Evolutionary conservation across 2,888 invertebrate genomes (phyloP).

Genomic region (Euzophera pinguis): DNA sequence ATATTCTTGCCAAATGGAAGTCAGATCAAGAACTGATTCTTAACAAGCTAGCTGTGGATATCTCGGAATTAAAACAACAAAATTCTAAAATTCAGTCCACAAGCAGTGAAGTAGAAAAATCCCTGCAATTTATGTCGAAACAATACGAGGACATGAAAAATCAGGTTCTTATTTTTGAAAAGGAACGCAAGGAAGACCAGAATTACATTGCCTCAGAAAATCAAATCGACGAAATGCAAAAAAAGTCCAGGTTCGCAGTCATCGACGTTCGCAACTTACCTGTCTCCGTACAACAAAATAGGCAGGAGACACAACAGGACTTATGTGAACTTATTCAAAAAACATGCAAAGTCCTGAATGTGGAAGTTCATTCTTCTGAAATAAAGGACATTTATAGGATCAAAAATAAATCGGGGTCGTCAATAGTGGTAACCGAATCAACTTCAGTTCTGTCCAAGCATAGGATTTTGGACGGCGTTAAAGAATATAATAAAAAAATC

Average conservation of each 20-base stretch:
- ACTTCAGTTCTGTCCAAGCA: neutral
- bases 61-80: neutral
- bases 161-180: neutral
- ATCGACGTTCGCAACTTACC: neutral
- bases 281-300: neutral
- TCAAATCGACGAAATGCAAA: slow-evolving; percentile 4
- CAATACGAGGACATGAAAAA: slow-evolving; percentile 3
- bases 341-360: neutral
- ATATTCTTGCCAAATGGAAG: neutral
- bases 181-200: neutral
- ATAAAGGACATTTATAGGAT: neutral
- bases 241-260: neutral
- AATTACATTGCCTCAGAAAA: neutral
- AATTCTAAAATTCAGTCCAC: neutral
- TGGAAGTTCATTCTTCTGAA: neutral
- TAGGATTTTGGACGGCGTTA: neutral
- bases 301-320: neutral
- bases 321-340: neutral
- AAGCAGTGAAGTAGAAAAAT: neutral
- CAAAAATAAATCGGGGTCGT: neutral
- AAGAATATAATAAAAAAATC: neutral
- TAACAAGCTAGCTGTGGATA: neutral
- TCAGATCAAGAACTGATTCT: neutral
- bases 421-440: neutral
- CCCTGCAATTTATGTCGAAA: slow-evolving; percentile 1